phyloP scores from a whole-genome alignment of 1,140 invertebrate genomes.

The Drosophila ficusphila region DNA sequence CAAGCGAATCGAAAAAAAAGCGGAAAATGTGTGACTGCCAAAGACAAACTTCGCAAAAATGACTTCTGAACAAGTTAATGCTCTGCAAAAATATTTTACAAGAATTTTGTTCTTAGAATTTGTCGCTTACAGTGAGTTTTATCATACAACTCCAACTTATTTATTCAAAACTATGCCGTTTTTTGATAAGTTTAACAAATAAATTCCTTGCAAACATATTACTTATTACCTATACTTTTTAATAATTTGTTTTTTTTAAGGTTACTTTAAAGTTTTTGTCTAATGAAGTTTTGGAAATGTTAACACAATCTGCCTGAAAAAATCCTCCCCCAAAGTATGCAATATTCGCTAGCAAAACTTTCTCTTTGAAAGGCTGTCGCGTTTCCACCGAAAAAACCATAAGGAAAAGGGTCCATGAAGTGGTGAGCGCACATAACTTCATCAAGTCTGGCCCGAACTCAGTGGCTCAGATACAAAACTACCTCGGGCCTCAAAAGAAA shows the following conservation, averaged over 20 bases:
- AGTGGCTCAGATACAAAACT: conserved; percentile 29
- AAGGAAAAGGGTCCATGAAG: conserved; percentile 41
- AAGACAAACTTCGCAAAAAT: not conserved
- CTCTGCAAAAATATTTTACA: not conserved
- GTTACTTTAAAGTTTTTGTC: too few relatives aligned
- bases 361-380: conserved; percentile 13
- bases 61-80: not conserved
- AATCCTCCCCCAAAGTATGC: conserved; percentile 9
- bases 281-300: too few relatives aligned
- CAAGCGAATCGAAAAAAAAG: conserved; percentile 14
- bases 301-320: too few relatives aligned
- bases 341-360: not conserved
- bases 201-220: too few relatives aligned
- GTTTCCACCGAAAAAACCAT: conserved; percentile 4
- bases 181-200: too few relatives aligned
- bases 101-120: too few relatives aligned
- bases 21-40: not conserved
- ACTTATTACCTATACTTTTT: too few relatives aligned
- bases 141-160: too few relatives aligned
- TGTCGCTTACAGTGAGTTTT: too few relatives aligned
- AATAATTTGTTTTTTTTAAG: too few relatives aligned
- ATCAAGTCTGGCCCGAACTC: conserved; percentile 44
- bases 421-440: conserved; percentile 59
- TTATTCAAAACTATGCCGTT: too few relatives aligned
- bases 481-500: conserved; percentile 12